phyloP scores from a whole-genome alignment of 2,888 invertebrate species.

The Pammene aurita region DNA sequence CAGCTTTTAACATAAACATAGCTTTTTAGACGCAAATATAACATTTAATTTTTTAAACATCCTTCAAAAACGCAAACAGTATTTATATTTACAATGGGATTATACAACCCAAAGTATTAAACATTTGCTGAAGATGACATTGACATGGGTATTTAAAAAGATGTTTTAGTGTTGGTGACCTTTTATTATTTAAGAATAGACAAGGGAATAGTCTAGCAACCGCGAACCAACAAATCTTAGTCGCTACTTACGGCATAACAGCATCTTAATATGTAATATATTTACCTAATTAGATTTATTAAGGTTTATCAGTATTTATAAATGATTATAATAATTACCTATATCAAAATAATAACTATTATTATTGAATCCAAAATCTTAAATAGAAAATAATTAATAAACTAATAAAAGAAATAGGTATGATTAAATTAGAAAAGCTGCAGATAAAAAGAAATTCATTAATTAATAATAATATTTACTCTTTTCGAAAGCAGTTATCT shows the following conservation, averaged over 20 bases:
- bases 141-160: not conserved
- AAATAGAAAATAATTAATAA: not conserved
- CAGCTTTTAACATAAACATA: slow-evolving; percentile 33
- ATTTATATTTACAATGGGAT: not conserved
- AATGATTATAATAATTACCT: slow-evolving; percentile 14
- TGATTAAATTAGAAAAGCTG: too few species aligned
- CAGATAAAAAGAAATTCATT: not conserved
- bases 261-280: slow-evolving; percentile 10
- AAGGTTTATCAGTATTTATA: slow-evolving; percentile 4
- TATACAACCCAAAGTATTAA: not conserved
- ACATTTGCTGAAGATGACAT: not conserved
- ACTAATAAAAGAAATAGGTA: too few species aligned
- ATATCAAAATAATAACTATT: slow-evolving; percentile 4
- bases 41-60: slow-evolving; percentile 8
- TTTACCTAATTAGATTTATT: slow-evolving; percentile 6
- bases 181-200: slow-evolving; percentile 8
- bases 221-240: slow-evolving; percentile 33
- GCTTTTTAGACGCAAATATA: slow-evolving; percentile 5
- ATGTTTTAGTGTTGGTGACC: not conserved
- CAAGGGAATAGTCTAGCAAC: slow-evolving; percentile 34
- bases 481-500: not conserved
- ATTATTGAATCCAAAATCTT: not conserved
- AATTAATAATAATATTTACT: not conserved
- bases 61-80: slow-evolving; percentile 1
- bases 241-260: slow-evolving; percentile 30